Evolutionary conservation across 2,797 vertebrate species (phyloP).

Genomic region (Dipus sagitta): DNA sequence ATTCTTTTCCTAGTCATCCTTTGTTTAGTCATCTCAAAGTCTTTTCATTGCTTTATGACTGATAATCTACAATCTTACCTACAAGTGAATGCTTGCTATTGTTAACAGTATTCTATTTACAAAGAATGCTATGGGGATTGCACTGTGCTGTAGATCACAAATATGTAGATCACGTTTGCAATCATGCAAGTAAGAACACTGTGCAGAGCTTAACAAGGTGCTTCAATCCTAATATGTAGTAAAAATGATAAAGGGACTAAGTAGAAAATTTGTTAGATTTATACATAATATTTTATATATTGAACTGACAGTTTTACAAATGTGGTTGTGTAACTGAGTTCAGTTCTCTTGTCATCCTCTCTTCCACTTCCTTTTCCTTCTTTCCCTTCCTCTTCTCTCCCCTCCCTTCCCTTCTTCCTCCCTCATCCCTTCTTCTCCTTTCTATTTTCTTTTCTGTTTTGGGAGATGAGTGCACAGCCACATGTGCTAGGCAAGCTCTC

Average conservation of each 20-base stretch:
- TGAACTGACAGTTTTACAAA: background rate
- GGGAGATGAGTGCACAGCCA: background rate
- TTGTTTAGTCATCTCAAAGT: background rate
- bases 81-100: slow-evolving; percentile 4
- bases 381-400: background rate
- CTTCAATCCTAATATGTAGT: background rate
- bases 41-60: background rate
- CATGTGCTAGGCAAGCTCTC: background rate
- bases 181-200: background rate
- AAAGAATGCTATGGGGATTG: background rate
- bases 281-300: background rate
- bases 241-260: background rate
- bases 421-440: background rate
- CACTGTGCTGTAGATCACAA: background rate
- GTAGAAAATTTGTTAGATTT: slow-evolving; percentile 12
- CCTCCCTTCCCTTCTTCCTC: background rate
- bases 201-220: background rate
- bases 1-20: background rate
- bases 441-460: background rate
- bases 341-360: background rate
- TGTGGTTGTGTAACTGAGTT: background rate
- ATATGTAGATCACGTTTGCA: background rate
- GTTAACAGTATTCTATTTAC: background rate
- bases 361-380: background rate
- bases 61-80: background rate